A percentile compares a stretch with the other conserved stretches of the same genome.
phyloP scores from a whole-genome alignment of 2,113 vertebrate genomes.

The Diglossa brunneiventris region DNA sequence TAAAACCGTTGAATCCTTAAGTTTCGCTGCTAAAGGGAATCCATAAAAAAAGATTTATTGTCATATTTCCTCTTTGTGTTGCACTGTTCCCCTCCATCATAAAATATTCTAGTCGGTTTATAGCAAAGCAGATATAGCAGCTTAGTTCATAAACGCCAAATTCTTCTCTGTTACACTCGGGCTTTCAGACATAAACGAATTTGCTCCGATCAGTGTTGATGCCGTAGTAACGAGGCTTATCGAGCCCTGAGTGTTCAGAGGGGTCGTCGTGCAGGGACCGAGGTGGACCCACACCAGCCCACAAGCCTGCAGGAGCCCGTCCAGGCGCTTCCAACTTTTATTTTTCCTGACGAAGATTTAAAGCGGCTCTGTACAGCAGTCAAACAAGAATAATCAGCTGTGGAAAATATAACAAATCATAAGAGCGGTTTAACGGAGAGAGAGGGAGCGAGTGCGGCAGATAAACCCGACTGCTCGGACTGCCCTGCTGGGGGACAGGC shows the following conservation, averaged over 20 bases:
- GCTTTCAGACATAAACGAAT: slow-evolving; percentile 45
- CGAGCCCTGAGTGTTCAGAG: neutral
- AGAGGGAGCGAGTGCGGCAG: neutral
- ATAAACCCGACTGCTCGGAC: neutral
- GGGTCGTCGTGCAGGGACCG: neutral
- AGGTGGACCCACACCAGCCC: neutral
- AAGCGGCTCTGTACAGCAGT: slow-evolving; percentile 37
- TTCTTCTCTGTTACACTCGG: slow-evolving; percentile 56
- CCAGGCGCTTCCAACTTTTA: neutral
- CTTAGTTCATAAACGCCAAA: slow-evolving; percentile 52
- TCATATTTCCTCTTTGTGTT: slow-evolving; percentile 65
- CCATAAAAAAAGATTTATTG: slow-evolving; percentile 73
- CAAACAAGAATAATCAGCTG: slow-evolving; percentile 49
- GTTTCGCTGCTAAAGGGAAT: slow-evolving; percentile 58
- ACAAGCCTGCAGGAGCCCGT: neutral
- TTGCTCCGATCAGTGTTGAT: slow-evolving; percentile 6
- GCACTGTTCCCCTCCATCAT: slow-evolving; percentile 50
- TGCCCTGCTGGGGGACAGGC: neutral
- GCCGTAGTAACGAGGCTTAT: neutral
- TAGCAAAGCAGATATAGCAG: slow-evolving; percentile 63
- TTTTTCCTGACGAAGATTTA: slow-evolving; percentile 55
- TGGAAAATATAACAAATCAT: slow-evolving; percentile 62
- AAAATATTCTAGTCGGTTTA: slow-evolving; percentile 54
- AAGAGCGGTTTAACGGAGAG: neutral
- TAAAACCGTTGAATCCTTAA: slow-evolving; percentile 30